Evolutionary conservation across 2,888 invertebrate species (phyloP).

Genomic region (Netelia virgata): DNA sequence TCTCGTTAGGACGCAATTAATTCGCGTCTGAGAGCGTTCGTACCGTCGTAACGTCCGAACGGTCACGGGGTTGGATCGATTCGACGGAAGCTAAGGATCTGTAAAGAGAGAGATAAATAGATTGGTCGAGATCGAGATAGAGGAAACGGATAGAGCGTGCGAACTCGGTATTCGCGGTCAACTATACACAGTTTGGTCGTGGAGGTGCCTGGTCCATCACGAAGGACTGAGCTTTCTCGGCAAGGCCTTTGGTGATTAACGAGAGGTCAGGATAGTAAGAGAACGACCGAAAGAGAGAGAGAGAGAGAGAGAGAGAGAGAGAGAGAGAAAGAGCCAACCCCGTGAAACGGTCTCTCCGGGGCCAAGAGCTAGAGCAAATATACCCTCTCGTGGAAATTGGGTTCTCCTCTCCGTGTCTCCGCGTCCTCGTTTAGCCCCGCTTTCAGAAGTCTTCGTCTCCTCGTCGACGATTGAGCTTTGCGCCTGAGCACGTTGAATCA

Average conservation of each 20-base stretch:
- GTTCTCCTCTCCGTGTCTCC: slow-evolving; percentile 45
- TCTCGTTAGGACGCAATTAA: slow-evolving; percentile 32
- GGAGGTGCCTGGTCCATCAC: slow-evolving; percentile 70
- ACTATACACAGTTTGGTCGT: slow-evolving; percentile 82
- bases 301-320: slow-evolving; percentile 29
- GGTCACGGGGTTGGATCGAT: slow-evolving; percentile 47
- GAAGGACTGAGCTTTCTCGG: slow-evolving; percentile 70
- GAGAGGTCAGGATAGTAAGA: slow-evolving; percentile 79
- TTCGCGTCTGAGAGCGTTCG: slow-evolving; percentile 26
- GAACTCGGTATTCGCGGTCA: slow-evolving; percentile 82
- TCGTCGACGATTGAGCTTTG: slow-evolving; percentile 55
- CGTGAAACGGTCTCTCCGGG: slow-evolving; percentile 37
- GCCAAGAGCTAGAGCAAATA: slow-evolving; percentile 63
- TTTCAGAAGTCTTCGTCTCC: slow-evolving; percentile 32
- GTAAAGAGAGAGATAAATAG: slow-evolving; percentile 10
- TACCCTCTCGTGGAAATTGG: slow-evolving; percentile 63
- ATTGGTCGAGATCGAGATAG: slow-evolving; percentile 13
- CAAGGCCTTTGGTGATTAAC: slow-evolving; percentile 84
- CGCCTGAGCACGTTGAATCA: slow-evolving; percentile 40
- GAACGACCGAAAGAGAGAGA: slow-evolving; percentile 20
- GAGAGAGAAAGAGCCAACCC: slow-evolving; percentile 15
- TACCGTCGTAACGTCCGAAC: slow-evolving; percentile 21
- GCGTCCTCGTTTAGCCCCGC: slow-evolving; percentile 21
- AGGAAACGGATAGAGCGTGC: slow-evolving; percentile 30
- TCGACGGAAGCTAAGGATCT: slow-evolving; percentile 57